Base-by-base conservation (phyloP, 30 jellyfish, hydroid and myxozoan species). In the Morbakka virulenta region DNA sequence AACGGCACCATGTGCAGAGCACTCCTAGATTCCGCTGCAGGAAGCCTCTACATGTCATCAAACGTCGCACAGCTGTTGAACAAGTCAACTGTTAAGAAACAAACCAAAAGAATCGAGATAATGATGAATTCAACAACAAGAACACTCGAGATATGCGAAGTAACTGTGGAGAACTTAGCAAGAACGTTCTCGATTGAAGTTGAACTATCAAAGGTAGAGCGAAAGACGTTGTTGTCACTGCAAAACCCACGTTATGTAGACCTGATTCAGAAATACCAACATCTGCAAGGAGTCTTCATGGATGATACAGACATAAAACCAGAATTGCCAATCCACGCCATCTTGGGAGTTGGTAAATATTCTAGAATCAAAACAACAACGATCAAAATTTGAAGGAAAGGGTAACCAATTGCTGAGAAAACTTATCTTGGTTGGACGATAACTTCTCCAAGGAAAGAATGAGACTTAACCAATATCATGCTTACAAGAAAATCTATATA, bases 341-440 rank as follows among this genome's bases (percentile, higher is more conserved):
- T 81, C n/a, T 34, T 88, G 36, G 87, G 91, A 23, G 95, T 95
- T 3, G 76, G 62, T 25, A 77, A 51, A 13, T 67, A 67, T 65
- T 69, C 96, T 2, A 30, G 50, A 13, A 77, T 70, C 79, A 67
- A 41, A 87, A 32, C 77, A 20, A 81, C 93, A 34, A 69, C 93
- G 13, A 22, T 83, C 28, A 84, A 86, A 64, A 69, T 73, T 13
- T 88, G 95, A 17, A 32, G 67, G 4, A n/a, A 48, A 26, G 95
- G 95, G 20, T 28, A 80, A 35, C 95, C 95, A 0, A 47, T 76
- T 9, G 97, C 96, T 22, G 96, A 89, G 36, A 28, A 41, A 34
- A 89, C 97, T 14, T 67, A 32, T 29, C 57, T 89, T 32, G 96
- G 96, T 6, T 89, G 97, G 97, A 79, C 74, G 41, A 52, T 89